phyloP scores from a whole-genome alignment of 2,797 vertebrate species.

The Valencia hispanica region DNA sequence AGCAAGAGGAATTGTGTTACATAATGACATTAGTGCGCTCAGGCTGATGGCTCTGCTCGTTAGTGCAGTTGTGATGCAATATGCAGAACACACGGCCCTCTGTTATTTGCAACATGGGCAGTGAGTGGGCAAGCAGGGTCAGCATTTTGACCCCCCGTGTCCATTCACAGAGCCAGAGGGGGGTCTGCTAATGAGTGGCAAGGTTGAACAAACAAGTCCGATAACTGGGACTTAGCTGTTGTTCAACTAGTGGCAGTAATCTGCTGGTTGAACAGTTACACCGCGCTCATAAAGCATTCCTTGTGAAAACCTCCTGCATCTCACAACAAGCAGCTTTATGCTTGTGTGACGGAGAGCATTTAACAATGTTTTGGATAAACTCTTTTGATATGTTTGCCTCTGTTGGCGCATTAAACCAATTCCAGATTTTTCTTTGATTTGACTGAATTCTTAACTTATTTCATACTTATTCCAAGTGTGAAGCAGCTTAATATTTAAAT shows the following conservation, averaged over 20 bases:
- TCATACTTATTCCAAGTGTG: neutral
- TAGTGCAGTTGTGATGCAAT: constrained; percentile 73
- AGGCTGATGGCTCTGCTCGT: constrained; percentile 67
- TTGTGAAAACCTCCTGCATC: constrained; percentile 17
- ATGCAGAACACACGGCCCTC: constrained; percentile 66
- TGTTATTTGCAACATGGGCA: constrained; percentile 67
- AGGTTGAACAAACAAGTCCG: constrained; percentile 74
- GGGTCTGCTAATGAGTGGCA: constrained; percentile 76
- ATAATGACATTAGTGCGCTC: constrained; percentile 77
- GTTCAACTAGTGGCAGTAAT: constrained; percentile 63
- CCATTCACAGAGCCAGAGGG: constrained; percentile 67
- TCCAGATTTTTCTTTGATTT: constrained; percentile 3
- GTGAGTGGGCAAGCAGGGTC: constrained; percentile 68
- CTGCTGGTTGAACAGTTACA: constrained; percentile 36
- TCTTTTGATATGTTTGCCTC: neutral
- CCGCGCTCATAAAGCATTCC: constrained; percentile 26
- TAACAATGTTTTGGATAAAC: neutral
- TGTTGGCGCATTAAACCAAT: neutral
- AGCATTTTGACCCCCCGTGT: constrained; percentile 62
- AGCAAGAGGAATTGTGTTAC: constrained; percentile 64
- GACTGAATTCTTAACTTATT: neutral
- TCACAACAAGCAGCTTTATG: constrained; percentile 27
- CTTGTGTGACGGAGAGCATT: constrained; percentile 25
- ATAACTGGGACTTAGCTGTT: constrained; percentile 66
- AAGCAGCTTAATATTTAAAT: neutral